These are phyloP conservation scores for Crotalus helleri DNA, from an alignment of 2,113 vertebrate species.

Conservation along the genomic window DNA sequence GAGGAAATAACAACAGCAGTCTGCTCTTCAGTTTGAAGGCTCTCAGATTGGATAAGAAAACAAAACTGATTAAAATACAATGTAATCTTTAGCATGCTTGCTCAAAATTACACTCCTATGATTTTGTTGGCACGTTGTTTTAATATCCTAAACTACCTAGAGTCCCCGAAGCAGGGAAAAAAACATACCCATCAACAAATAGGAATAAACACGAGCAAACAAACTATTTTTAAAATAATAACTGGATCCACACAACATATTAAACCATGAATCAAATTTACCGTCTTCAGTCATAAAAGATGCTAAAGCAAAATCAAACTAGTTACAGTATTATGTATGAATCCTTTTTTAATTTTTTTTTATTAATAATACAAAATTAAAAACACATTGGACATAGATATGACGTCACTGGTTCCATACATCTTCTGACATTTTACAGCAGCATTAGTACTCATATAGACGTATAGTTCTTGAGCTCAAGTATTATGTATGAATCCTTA, in stretches of 20 bases:
- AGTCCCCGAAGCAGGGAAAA: not conserved
- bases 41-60: not conserved
- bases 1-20: not conserved
- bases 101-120: not conserved
- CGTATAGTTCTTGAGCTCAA: not conserved
- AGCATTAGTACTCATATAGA: no score
- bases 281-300: not conserved
- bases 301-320: not conserved
- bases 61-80: not conserved
- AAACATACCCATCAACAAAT: not conserved
- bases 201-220: not conserved
- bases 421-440: no score
- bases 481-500: not conserved
- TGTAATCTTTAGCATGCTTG: not conserved
- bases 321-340: not conserved
- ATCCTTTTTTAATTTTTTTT: not conserved
- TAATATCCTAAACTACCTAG: not conserved
- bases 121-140: not conserved
- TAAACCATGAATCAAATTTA: not conserved
- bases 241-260: not conserved
- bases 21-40: not conserved
- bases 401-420: no score
- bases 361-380: no score
- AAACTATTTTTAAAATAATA: not conserved
- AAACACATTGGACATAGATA: no score